phyloP scores from a whole-genome alignment of 37 sponge, comb jelly and placozoan genomes.

The Mnemiopsis leidyi region DNA sequence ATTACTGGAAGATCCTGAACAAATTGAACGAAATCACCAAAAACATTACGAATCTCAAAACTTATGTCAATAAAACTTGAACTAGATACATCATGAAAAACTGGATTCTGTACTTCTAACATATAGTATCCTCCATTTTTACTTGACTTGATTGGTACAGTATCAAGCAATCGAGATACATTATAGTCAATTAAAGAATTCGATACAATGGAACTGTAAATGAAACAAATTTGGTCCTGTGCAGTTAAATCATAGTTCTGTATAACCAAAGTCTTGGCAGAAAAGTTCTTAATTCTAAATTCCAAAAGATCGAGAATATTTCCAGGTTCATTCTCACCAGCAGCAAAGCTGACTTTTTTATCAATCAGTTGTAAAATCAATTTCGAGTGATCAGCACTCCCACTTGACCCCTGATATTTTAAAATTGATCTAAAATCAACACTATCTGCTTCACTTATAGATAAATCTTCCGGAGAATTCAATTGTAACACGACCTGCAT shows the following conservation, averaged over 20 bases:
- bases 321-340: background rate
- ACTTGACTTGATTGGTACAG: background rate
- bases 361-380: background rate
- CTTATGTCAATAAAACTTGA: background rate
- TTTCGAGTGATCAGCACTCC: background rate
- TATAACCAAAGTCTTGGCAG: background rate
- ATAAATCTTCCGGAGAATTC: background rate
- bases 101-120: conserved; percentile 21
- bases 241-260: background rate
- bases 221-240: background rate
- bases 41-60: background rate
- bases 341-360: background rate
- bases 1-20: background rate
- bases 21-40: background rate
- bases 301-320: conserved; percentile 1
- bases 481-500: background rate
- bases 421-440: background rate
- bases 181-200: background rate
- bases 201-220: conserved; percentile 12
- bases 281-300: background rate
- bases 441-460: background rate
- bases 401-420: background rate
- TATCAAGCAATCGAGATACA: conserved; percentile 22
- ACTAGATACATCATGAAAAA: conserved; percentile 11
- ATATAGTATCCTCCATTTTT: background rate